Base-by-base conservation (phyloP, 2,888 invertebrate genomes). In the Polia nebulosa region DNA sequence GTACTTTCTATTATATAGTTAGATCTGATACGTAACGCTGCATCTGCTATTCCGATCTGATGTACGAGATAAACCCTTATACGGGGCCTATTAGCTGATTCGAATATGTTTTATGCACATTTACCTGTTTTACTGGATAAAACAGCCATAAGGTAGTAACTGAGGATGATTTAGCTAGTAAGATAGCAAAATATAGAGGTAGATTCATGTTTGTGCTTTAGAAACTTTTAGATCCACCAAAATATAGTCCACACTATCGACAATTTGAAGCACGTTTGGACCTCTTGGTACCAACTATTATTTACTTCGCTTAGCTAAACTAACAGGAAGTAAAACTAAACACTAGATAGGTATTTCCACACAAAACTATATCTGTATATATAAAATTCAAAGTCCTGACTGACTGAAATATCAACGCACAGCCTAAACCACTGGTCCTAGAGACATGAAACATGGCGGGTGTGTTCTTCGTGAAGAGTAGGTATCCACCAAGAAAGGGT, bases 1-100 rank as follows among this genome's bases (percentile, higher is more conserved):
- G 60, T 47, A 60, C 78, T 78, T 78, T 78, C 78, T 78, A 71
- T 80, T 69, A 75, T 76, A 75, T 41, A 76, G 71, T 80, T 64
- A 58, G 66, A 62, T 70, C 68, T 47, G 81, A 78, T 63, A 76
- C 64, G 79, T 75, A 72, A 76, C 62, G 76, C 76, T 17, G 51
- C 77, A 78, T 76, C 80, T 60, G 69, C 60, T 62, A 29, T 20
- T 45, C 55, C 25, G 80, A 80, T 75, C 69, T 29, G 55, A 51
- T 58, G 49, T 58, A 44, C 34, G 8, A 44, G 73, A 71, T 77
- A 74, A 62, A 1, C 25, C 73, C 72, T 17, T 72, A 62, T 53
- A 77, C 13, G 72, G 78, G 27, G 13, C 29, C 27, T 65, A 65
- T 63, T 73, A 64, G 45, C 29, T 49, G 73, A 61, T 61, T 63